Base-by-base conservation (phyloP, 1,140 invertebrate genomes). In the Helicoverpa armigera region DNA sequence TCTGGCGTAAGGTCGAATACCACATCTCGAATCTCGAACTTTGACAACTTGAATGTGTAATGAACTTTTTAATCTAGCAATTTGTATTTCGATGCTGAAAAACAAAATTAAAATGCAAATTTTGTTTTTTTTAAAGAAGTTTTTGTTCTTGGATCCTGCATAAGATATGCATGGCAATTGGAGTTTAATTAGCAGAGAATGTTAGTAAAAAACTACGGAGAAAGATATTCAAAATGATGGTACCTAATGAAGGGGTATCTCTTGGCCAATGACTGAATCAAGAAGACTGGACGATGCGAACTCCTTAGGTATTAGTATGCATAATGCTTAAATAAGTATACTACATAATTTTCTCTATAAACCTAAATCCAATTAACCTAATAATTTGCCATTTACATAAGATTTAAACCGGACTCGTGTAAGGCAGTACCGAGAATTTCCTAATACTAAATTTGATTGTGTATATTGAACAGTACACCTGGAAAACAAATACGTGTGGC, bases 31-130 rank as follows among this genome's bases (percentile, higher is more conserved):
- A 43, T 13, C 48, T 31, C 69, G 12, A 72, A 73, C 72, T 75
- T 75, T 11, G 53, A 61, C 72, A 16, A 50, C 56, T n/a, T 48
- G 56, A 53, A 54, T 72, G 18, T 50, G 14, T 67, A 69, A 69
- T 58, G 29, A 56, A 73, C 54, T 73, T 56, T 73, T 56, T 73
- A 73, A 73, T 70, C 48, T 53, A 23, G 43, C 13, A 58, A 73
- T 73, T 29, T 58, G 29, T 56, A 60, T 23, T 14, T 70, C 67
- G 67, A 51, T 29, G 18, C 51, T 53, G 67, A 70, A 70, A 70
- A 23, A 51, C 12, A 23, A 53, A 70, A 16, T 53, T 65, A 65
- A 31, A 11, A 53, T 70, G 50, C 16, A n/a, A n/a, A 50, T 50
- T 67, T 48, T 3, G 35, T 67, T 50, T 61, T 50, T 61, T 61